Percentiles rank a stretch among this genome's conserved stretches.
Conservation (phyloP, 2,113 vertebrate species). For the Herpailurus yagouaroundi region DNA sequence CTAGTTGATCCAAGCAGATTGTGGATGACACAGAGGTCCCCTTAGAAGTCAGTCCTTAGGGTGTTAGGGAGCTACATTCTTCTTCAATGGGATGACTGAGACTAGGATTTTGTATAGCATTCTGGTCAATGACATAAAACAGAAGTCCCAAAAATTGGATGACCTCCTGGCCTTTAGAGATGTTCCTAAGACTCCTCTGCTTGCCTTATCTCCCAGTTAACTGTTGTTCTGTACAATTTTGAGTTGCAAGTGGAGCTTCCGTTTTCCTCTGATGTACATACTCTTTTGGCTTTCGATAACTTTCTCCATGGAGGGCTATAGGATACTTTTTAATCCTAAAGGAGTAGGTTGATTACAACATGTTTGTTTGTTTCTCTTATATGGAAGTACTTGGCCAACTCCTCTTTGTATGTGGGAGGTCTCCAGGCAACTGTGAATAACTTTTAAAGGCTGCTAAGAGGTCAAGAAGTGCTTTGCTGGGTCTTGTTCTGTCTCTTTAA, state of each 20-base stretch:
- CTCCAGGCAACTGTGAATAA: slow-evolving; percentile 62
- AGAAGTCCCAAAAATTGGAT: background rate
- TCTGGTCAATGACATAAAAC: background rate
- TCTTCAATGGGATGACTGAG: background rate
- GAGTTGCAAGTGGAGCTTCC: background rate
- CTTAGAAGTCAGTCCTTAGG: background rate
- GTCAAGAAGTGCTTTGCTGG: slow-evolving; percentile 50
- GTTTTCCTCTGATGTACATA: background rate
- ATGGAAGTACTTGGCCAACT: slow-evolving; percentile 38
- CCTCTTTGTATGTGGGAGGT: slow-evolving; percentile 55
- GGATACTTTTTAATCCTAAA: slow-evolving; percentile 24
- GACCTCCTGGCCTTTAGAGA: background rate
- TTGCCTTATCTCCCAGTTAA: background rate
- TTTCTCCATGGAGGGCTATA: background rate
- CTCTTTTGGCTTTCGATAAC: background rate
- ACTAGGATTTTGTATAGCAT: background rate
- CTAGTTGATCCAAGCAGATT: background rate
- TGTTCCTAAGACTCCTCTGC: background rate
- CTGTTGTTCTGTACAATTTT: background rate
- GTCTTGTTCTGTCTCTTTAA: slow-evolving; percentile 45
- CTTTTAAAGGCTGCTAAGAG: slow-evolving; percentile 41
- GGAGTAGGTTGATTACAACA: slow-evolving; percentile 19
- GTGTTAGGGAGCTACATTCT: background rate
- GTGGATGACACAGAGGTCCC: background rate
- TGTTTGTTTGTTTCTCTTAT: slow-evolving; percentile 40